Evolutionary conservation across 2,113 vertebrate genomes (phyloP).

Genomic region (Triplophysa siluroides): DNA sequence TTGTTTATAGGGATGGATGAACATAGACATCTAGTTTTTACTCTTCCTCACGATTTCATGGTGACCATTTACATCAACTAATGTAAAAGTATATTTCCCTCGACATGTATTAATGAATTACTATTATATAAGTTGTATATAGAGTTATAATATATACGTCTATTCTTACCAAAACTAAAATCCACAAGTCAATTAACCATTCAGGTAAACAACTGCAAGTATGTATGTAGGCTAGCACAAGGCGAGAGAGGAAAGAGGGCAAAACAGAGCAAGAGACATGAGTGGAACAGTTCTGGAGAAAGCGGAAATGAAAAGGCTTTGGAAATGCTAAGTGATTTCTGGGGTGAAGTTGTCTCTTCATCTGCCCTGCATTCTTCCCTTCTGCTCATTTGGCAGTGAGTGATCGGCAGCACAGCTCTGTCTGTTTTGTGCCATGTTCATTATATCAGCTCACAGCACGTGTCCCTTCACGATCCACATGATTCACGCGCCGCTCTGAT

Average conservation of each 20-base stretch:
- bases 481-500: constrained; percentile 16
- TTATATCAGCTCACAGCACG: constrained; percentile 31
- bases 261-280: constrained; percentile 8
- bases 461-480: constrained; percentile 19
- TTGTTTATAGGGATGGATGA: not conserved
- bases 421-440: constrained; percentile 41
- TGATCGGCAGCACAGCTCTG: constrained; percentile 9
- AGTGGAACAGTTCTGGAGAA: constrained; percentile 13
- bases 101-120: too few relatives aligned
- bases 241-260: not conserved
- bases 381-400: constrained; percentile 38
- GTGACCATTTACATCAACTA: too few relatives aligned
- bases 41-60: too few relatives aligned
- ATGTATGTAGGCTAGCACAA: not conserved
- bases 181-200: too few relatives aligned
- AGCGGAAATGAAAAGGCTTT: constrained; percentile 35
- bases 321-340: constrained; percentile 41
- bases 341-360: constrained; percentile 31
- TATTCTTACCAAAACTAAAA: too few relatives aligned
- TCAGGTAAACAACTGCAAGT: not conserved
- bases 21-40: too few relatives aligned
- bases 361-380: constrained; percentile 41
- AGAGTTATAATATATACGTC: too few relatives aligned
- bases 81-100: too few relatives aligned
- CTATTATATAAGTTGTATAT: too few relatives aligned